These are phyloP conservation scores for Calvadosia cruxmelitensis DNA, from an alignment of 30 jellyfish, hydroid and myxozoan species.

Conservation along the genomic window DNA sequence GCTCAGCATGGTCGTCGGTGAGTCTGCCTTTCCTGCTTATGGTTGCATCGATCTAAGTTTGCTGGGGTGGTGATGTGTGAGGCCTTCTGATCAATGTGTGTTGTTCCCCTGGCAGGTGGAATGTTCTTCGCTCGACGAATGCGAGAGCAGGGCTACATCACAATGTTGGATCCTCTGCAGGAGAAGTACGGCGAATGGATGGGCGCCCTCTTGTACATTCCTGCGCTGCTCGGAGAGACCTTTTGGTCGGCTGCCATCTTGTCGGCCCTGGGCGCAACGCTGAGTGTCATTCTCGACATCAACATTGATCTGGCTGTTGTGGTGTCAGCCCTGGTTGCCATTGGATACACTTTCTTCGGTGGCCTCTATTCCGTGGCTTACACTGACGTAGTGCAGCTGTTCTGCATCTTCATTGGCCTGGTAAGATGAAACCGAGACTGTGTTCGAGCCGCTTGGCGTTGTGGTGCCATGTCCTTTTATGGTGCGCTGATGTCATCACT, in stretches of 20 bases:
- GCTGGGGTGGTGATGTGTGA: too few species aligned
- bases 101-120: constrained; percentile 47
- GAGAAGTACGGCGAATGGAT: constrained; percentile 69
- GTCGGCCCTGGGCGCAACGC: constrained; percentile 84
- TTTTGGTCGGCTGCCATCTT: constrained; percentile 95
- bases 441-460: too few species aligned
- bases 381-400: constrained; percentile 76
- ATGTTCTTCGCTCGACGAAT: constrained; percentile 59
- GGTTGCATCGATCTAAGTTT: too few species aligned
- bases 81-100: too few species aligned
- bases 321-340: constrained; percentile 57
- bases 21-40: constrained; percentile 10
- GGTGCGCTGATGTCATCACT: too few species aligned
- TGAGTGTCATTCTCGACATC: constrained; percentile 52
- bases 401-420: constrained; percentile 75
- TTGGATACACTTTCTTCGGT: constrained; percentile 81
- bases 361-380: constrained; percentile 87
- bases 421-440: too few species aligned
- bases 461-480: too few species aligned
- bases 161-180: constrained; percentile 94
- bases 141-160: constrained; percentile 77
- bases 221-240: constrained; percentile 88
- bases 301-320: constrained; percentile 67
- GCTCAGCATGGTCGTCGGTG: constrained; percentile 71
- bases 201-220: constrained; percentile 81